Conservation (phyloP, 1,140 invertebrate species). For the Chelonus insularis region DNA sequence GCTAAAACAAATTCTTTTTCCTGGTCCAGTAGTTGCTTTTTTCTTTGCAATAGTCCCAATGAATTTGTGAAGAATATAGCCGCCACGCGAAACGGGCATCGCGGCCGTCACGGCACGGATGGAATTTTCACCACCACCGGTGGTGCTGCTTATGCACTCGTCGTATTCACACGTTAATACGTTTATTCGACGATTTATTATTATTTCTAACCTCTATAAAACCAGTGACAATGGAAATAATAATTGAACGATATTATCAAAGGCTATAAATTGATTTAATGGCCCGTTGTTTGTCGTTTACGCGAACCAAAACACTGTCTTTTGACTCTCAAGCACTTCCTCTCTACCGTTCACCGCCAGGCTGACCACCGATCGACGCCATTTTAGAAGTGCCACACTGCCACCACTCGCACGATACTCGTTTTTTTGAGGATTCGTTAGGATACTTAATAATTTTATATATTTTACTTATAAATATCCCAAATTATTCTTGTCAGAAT, state of each 20-base stretch:
- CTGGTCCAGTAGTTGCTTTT: slow-evolving; percentile 13
- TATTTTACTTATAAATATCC: too few species aligned
- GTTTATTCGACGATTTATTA: not conserved
- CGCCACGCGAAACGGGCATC: slow-evolving; percentile 47
- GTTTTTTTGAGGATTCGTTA: slow-evolving; percentile 16
- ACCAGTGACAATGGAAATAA: not conserved
- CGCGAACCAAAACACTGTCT: slow-evolving; percentile 41
- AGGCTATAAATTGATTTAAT: not conserved
- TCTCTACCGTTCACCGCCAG: slow-evolving; percentile 42
- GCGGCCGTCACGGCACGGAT: slow-evolving; percentile 36
- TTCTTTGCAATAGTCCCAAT: slow-evolving; percentile 32
- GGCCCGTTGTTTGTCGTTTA: slow-evolving; percentile 3
- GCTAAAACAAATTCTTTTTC: slow-evolving; percentile 1
- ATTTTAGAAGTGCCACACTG: slow-evolving; percentile 43
- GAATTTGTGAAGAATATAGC: slow-evolving; percentile 38
- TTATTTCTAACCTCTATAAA: too few species aligned
- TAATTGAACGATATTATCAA: not conserved
- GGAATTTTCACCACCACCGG: slow-evolving; percentile 24
- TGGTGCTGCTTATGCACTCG: slow-evolving; percentile 26
- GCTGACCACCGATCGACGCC: slow-evolving; percentile 51
- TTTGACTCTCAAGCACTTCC: slow-evolving; percentile 36
- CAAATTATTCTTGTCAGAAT: too few species aligned
- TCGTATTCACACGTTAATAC: slow-evolving; percentile 18
- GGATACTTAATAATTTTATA: not conserved
- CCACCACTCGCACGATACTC: slow-evolving; percentile 25